phyloP scores from a whole-genome alignment of 1,140 invertebrate genomes.

The Aplysia californica region DNA sequence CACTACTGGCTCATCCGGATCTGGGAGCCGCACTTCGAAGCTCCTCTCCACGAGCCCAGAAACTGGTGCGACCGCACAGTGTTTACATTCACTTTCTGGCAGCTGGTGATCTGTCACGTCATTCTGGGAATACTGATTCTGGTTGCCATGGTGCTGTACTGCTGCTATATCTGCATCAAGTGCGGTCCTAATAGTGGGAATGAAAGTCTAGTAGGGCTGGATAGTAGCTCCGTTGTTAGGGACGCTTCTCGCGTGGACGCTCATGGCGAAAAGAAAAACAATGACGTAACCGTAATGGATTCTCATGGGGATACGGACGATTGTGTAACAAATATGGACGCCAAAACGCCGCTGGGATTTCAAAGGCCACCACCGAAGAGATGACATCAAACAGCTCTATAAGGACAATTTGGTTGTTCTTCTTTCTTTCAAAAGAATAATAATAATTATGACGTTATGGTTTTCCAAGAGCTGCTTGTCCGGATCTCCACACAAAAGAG shows the following conservation, averaged over 20 bases:
- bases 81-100: slow-evolving; percentile 68
- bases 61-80: slow-evolving; percentile 63
- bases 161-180: slow-evolving; percentile 47
- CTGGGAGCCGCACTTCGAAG: slow-evolving; percentile 58
- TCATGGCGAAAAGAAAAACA: not conserved
- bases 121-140: slow-evolving; percentile 36
- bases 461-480: too few species aligned
- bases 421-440: too few species aligned
- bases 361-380: too few species aligned
- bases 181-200: too few species aligned
- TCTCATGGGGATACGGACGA: not conserved
- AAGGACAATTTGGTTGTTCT: too few species aligned
- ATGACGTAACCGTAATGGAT: not conserved
- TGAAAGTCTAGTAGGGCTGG: too few species aligned
- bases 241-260: not conserved
- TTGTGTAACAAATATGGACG: not conserved
- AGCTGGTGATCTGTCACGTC: slow-evolving; percentile 70
- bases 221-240: slow-evolving; percentile 12
- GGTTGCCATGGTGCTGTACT: slow-evolving; percentile 30
- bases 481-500: too few species aligned
- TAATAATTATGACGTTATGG: too few species aligned
- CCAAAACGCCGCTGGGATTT: not conserved
- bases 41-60: slow-evolving; percentile 72
- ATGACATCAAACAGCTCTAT: too few species aligned
- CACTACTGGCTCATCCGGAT: slow-evolving; percentile 72